A percentile compares a stretch with the other conserved stretches of the same genome.
phyloP scores from a whole-genome alignment of 2,113 vertebrate genomes.

The Steatornis caripensis region DNA sequence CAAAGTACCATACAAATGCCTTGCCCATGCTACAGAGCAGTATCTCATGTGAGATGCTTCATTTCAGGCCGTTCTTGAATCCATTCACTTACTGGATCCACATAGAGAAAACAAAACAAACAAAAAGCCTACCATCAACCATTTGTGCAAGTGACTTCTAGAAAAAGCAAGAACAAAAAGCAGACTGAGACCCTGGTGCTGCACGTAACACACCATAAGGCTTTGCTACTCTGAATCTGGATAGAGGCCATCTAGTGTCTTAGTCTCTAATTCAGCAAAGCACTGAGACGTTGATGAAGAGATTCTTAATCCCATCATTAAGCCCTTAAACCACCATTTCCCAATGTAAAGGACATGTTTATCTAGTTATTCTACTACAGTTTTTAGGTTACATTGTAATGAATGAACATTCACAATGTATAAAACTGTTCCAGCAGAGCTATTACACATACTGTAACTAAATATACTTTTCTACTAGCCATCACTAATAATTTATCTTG shows the following conservation, averaged over 20 bases:
- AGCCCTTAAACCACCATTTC: background rate
- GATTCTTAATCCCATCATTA: constrained; percentile 2
- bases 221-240: background rate
- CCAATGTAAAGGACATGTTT: background rate
- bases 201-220: background rate
- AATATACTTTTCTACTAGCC: background rate
- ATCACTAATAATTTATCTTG: background rate
- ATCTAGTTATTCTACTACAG: background rate
- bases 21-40: background rate
- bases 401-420: background rate
- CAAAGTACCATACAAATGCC: background rate
- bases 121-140: background rate
- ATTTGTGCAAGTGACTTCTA: background rate
- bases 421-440: background rate
- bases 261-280: background rate
- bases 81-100: background rate
- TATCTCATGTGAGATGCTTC: background rate
- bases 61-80: background rate
- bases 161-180: background rate
- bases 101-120: rapidly evolving
- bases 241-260: background rate
- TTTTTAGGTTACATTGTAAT: background rate
- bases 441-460: background rate
- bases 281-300: background rate
- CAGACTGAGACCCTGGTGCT: background rate